Conservation (phyloP, 2,113 vertebrate genomes). For the Bos indicus region DNA sequence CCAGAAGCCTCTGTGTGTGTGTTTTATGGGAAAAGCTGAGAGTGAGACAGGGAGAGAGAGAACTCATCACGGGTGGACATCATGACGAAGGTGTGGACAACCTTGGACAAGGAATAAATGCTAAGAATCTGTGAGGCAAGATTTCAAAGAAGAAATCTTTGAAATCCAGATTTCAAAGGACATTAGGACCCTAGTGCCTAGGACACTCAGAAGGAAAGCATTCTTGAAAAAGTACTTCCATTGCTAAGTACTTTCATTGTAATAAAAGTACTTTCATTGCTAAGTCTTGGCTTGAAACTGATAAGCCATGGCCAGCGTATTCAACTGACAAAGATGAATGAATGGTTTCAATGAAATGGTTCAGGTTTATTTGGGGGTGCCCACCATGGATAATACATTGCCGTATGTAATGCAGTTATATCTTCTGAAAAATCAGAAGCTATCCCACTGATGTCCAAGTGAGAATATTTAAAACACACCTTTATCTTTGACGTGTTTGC, state of each 20-base stretch:
- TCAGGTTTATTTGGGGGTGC: neutral
- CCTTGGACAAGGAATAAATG: neutral
- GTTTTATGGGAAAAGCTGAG: neutral
- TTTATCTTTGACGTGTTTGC: neutral
- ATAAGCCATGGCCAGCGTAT: neutral
- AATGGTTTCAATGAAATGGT: neutral
- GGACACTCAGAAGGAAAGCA: neutral
- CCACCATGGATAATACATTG: neutral
- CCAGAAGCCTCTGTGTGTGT: neutral
- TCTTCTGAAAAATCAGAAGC: neutral
- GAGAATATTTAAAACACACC: neutral
- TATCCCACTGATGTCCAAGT: neutral
- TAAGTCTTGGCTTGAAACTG: neutral
- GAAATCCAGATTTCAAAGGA: neutral
- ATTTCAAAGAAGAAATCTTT: neutral
- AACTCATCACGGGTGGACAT: rapidly evolving
- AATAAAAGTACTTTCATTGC: neutral
- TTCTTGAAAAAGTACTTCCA: neutral
- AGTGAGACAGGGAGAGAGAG: neutral
- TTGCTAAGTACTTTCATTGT: neutral
- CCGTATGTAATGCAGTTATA: neutral
- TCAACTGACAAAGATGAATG: neutral
- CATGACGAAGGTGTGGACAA: neutral
- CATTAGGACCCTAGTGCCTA: neutral
- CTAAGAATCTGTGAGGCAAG: neutral